Evolutionary conservation across 2,888 invertebrate species (phyloP).

Genomic region (Gisinianus flammeolus): DNA sequence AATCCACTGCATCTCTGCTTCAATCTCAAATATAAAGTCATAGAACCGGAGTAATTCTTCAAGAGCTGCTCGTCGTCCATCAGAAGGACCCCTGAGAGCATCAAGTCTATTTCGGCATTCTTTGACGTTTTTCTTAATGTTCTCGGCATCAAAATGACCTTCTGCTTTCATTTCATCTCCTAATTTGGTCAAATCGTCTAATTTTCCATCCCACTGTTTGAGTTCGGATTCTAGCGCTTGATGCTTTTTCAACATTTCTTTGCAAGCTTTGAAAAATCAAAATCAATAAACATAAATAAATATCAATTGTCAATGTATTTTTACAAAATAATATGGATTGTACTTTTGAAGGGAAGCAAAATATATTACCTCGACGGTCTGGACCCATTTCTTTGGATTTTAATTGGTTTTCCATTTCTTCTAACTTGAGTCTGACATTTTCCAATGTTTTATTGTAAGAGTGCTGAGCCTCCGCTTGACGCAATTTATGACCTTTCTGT

Average conservation of each 20-base stretch:
- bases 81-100: conserved; percentile 75
- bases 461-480: conserved; percentile 88
- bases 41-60: conserved; percentile 85
- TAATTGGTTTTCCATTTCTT: conserved; percentile 80
- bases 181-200: conserved; percentile 74
- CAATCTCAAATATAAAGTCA: conserved; percentile 91
- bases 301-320: too few species aligned
- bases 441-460: conserved; percentile 73
- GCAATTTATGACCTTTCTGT: conserved; percentile 67
- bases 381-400: conserved; percentile 82
- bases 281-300: too few species aligned
- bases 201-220: conserved; percentile 79
- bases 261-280: too few species aligned
- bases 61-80: conserved; percentile 74
- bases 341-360: too few species aligned
- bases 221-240: conserved; percentile 87
- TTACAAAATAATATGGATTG: too few species aligned
- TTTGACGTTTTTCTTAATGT: conserved; percentile 79
- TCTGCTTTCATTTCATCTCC: conserved; percentile 90
- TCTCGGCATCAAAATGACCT: conserved; percentile 92
- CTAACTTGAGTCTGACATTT: conserved; percentile 84
- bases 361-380: too few species aligned
- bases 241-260: conserved; percentile 86
- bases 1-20: conserved; percentile 94
- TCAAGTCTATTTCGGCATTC: conserved; percentile 74